Conservation (phyloP, 2,888 invertebrate genomes). For the Drosophila melanocephala region DNA sequence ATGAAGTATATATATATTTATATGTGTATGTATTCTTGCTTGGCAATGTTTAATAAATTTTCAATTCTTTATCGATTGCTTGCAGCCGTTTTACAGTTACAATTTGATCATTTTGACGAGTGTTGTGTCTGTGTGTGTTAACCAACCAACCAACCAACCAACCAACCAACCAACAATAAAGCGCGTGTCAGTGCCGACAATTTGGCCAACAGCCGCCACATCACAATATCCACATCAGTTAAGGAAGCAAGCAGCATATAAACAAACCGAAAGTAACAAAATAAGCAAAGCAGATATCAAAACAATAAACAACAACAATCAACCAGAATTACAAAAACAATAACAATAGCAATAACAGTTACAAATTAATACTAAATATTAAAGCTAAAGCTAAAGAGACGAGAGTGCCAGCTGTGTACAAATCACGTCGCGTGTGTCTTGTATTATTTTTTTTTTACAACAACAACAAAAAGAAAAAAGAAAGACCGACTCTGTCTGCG, state of each 20-base stretch:
- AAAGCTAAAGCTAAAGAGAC: not conserved
- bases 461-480: not conserved
- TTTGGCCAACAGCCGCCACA: slow-evolving; percentile 18
- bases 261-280: slow-evolving; percentile 14
- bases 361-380: not conserved
- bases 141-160: slow-evolving; percentile 26
- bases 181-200: slow-evolving; percentile 27
- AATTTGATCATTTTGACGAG: slow-evolving; percentile 53
- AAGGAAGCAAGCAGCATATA: slow-evolving; percentile 23
- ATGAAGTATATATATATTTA: not conserved
- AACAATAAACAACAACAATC: slow-evolving; percentile 16
- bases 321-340: slow-evolving; percentile 18
- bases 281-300: slow-evolving; percentile 24
- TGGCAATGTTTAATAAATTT: slow-evolving; percentile 26
- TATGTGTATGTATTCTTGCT: not conserved
- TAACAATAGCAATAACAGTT: slow-evolving; percentile 6
- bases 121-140: slow-evolving; percentile 56
- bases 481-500: not conserved
- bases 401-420: slow-evolving; percentile 22
- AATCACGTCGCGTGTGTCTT: slow-evolving; percentile 42
- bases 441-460: slow-evolving; percentile 32
- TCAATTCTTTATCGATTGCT: slow-evolving; percentile 33
- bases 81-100: slow-evolving; percentile 57
- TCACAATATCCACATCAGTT: slow-evolving; percentile 5
- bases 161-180: slow-evolving; percentile 3